Evolutionary conservation across 2,888 invertebrate genomes (phyloP), one percentile per base, ranked within the genome.

Genomic region (Tanaodytes sp.): DNA sequence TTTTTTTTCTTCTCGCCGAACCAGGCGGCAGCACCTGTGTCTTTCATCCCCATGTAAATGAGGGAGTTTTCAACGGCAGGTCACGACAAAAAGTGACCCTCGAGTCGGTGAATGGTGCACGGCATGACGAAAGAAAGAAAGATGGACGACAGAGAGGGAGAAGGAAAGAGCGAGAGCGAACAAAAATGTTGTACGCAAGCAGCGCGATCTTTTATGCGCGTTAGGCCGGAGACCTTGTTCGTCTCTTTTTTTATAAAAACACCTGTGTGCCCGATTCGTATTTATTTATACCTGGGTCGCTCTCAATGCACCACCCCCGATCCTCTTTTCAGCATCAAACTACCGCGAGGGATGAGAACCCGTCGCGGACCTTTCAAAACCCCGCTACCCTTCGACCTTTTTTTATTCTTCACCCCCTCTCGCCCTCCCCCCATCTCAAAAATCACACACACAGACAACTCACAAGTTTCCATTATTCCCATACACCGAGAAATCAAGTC

Each of bases 21-120:
- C 8, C 23, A n/a, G 66, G 72, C 73, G 75, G 77, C 80, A 81
- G 78, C 80, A 82, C 80, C 81, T 80, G 80, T 79, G 74, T 64
- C 77, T 78, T 81, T 79, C 77, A 80, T 80, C 81, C 79, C 79
- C 66, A 64, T 73, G 71, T 71, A 52, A 66, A 69, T 62, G 68
- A 57, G 73, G 70, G 73, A 74, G 73, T 67, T 64, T 71, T 69
- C 61, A 67, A 71, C 73, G 66, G 71, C 74, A 72, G 76, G 76
- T 73, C 76, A 74, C 67, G 73, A 71, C 69, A 72, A 71, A 74
- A 73, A 75, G 73, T 68, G 72, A 68, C 52, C 62, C 51, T n/a
- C 37, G 61, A 54, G 30, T 40, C 49, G 43, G 55, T 70, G 65
- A 70, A 65, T 57, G 51, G 61, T 68, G 55, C 71, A 51, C 61